Base-by-base conservation (phyloP, 2,888 invertebrate genomes). In the Podotricha telesiphe region DNA sequence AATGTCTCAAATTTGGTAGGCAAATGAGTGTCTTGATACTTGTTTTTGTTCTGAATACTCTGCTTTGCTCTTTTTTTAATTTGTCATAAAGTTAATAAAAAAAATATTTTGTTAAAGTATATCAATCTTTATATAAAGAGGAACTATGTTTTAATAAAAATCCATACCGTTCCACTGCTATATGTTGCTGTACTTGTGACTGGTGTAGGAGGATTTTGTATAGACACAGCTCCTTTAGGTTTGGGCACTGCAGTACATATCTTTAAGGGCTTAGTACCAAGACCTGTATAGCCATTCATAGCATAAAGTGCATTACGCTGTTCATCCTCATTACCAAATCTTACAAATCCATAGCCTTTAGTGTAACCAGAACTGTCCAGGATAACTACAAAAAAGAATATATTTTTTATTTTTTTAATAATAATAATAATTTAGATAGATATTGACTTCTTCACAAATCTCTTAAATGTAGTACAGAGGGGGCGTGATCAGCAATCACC, bases 301-400 rank as follows among this genome's bases (percentile, higher is more conserved):
- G 97, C 96, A 65, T 96, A 95, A 63, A 99, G 90, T 73, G 98
- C 98, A 79, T 97, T 96, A 80, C 98, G 97, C 86, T 99, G 98
- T 82, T 98, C 98, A 70, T 97, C 97, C 86, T 99, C 98, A 79
- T 96, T 97, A 5, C 98, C 97, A 85, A 99, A 99, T 75, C 98
- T 94, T 11, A 99, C 98, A 88, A 99, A 99, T 6, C 99, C 99
- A 86, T 98, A 99, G 15, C 99, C 98, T 90, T 98, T 98, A 79
- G 98, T 98, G 80, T 97, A 97, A 3, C 99, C 98, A 71, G 96
- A 95, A 74, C 94, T 95, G 81, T 98, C 98, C 78, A 98, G 89
- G 78, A 99, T 98, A 37, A 99, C 98, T 96, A 88, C 2, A 51
- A 65, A 48, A 65, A 42, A 40, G n/a, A 37, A 53, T 20, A 37